These are phyloP conservation scores for Paraescarpia echinospica DNA, from an alignment of 1,140 invertebrate species.

Conservation along the genomic window DNA sequence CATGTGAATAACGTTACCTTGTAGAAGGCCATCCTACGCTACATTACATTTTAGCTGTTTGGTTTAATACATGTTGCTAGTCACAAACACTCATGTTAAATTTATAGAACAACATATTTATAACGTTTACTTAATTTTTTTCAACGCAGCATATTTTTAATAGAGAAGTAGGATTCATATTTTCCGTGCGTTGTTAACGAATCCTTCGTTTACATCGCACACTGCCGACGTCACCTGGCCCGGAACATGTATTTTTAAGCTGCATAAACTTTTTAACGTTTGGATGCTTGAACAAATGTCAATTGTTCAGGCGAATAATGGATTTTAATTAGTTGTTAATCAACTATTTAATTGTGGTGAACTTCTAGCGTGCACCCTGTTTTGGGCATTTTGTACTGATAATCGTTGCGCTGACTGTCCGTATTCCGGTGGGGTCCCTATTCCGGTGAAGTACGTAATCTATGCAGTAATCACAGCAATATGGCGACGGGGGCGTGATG, in stretches of 20 bases:
- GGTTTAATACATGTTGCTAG: background rate
- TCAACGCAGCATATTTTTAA: background rate
- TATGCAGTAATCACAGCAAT: slow-evolving; percentile 5
- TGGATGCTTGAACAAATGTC: background rate
- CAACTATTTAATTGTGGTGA: background rate
- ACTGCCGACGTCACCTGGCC: background rate
- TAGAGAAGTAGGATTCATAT: background rate
- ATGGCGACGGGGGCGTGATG: background rate
- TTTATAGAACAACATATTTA: background rate
- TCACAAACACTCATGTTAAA: background rate
- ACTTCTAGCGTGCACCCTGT: background rate
- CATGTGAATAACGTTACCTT: no score
- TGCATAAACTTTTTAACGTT: background rate
- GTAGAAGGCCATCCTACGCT: background rate
- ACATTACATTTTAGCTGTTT: background rate
- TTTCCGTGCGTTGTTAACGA: background rate
- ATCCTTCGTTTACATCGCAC: background rate
- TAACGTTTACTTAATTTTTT: background rate
- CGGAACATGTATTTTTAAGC: background rate
- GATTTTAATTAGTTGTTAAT: background rate
- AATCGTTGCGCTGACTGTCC: background rate
- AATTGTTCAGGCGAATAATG: background rate
- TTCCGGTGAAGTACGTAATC: background rate
- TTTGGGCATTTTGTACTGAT: background rate
- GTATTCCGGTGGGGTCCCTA: background rate